These are phyloP conservation scores for Lottia scabra DNA, from an alignment of 2,888 invertebrate species.

Conservation along the genomic window DNA sequence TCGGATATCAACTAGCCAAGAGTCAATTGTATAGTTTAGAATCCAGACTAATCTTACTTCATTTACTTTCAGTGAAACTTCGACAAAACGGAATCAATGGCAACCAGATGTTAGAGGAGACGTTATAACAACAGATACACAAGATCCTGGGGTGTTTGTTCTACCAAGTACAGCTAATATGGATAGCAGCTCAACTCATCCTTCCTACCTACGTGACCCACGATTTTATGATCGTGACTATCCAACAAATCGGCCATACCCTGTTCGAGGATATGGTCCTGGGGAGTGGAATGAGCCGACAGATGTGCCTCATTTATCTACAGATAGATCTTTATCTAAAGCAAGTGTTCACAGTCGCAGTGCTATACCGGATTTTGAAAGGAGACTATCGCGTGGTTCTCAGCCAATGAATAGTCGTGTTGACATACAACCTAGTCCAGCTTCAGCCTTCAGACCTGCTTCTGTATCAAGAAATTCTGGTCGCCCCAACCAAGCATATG, in stretches of 20 bases:
- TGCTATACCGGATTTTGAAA: constrained; percentile 1
- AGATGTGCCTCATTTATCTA: background rate
- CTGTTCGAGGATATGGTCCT: constrained; percentile 13
- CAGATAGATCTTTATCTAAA: constrained; percentile 15
- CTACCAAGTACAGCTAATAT: constrained; percentile 44
- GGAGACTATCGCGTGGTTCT: background rate
- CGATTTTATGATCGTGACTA: constrained; percentile 34
- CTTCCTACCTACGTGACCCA: constrained; percentile 24
- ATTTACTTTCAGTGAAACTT: constrained; percentile 52
- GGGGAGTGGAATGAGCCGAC: background rate
- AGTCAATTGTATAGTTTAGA: too few relatives aligned
- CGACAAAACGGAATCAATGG: constrained; percentile 62
- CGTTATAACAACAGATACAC: constrained; percentile 45
- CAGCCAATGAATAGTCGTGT: background rate
- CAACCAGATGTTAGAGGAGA: constrained; percentile 56
- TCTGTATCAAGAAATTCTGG: background rate
- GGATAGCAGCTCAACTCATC: constrained; percentile 25
- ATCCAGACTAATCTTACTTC: background rate
- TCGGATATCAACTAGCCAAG: too few relatives aligned
- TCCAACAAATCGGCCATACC: constrained; percentile 33
- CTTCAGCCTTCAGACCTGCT: constrained; percentile 14
- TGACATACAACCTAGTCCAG: constrained; percentile 5
- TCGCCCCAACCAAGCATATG: constrained; percentile 17
- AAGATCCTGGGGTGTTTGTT: constrained; percentile 48
- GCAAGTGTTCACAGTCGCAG: constrained; percentile 9